Percentiles rank a stretch among this genome's conserved stretches.
phyloP scores from a whole-genome alignment of 1,140 invertebrate species.

The Scylla paramamosain region DNA sequence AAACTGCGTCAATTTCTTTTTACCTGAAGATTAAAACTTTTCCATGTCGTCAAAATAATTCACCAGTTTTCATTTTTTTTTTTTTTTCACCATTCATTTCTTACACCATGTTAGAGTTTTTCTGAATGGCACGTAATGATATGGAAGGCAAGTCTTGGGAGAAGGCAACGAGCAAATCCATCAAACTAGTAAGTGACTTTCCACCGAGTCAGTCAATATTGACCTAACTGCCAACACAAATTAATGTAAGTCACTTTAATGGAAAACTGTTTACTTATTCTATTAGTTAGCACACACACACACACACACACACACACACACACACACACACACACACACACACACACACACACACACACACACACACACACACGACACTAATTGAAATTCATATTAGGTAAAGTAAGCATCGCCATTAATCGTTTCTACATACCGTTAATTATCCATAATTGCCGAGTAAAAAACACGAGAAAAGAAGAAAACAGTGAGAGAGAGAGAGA shows the following conservation, averaged over 20 bases:
- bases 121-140: too few species aligned
- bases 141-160: too few species aligned
- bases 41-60: too few species aligned
- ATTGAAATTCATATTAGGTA: not conserved
- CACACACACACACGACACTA: not conserved
- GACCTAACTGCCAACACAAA: not conserved
- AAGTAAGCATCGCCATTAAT: not conserved
- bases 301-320: constrained; percentile 34
- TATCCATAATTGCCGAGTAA: not conserved
- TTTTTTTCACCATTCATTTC: too few species aligned
- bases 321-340: constrained; percentile 18
- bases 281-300: not conserved
- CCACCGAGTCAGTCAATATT: not conserved
- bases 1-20: too few species aligned
- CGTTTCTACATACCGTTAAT: not conserved
- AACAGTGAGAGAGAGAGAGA: constrained; percentile 1
- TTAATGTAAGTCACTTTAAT: not conserved
- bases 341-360: constrained; percentile 50
- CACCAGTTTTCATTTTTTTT: too few species aligned
- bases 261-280: not conserved
- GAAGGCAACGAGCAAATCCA: not conserved
- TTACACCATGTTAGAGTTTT: too few species aligned
- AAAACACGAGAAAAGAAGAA: not conserved
- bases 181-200: not conserved
- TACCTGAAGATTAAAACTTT: too few species aligned